Percentiles rank a stretch among this genome's conserved stretches.
phyloP scores from a whole-genome alignment of 2,797 vertebrate species.

The Acrossocheilus fasciatus region DNA sequence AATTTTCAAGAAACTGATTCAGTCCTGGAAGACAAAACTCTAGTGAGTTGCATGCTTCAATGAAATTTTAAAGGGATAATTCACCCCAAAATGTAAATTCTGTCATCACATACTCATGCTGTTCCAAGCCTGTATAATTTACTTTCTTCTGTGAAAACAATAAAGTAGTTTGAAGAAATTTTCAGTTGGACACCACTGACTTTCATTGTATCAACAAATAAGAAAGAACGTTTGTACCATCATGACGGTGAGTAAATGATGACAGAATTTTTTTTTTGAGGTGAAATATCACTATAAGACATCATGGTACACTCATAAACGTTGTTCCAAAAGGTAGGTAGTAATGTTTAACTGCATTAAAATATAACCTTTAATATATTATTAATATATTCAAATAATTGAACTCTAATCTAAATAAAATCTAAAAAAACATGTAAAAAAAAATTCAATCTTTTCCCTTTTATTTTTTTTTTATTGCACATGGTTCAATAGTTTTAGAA shows the following conservation, averaged over 20 bases:
- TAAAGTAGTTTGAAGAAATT: neutral
- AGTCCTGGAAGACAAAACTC: neutral
- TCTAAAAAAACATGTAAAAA: too few species aligned
- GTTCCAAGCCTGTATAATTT: neutral
- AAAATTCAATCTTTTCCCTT: neutral
- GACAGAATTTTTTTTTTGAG: constrained; percentile 1
- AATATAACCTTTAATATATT: neutral
- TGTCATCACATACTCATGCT: too few species aligned
- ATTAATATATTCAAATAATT: neutral
- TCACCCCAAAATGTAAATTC: neutral
- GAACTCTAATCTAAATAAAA: neutral
- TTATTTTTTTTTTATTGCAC: neutral
- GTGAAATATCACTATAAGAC: neutral
- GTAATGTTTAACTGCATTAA: neutral
- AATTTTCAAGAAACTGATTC: neutral
- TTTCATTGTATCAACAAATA: neutral
- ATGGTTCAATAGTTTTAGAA: neutral
- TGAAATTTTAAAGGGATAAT: neutral
- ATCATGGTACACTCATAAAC: neutral
- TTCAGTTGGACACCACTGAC: neutral
- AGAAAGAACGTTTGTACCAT: neutral
- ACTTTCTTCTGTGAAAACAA: neutral
- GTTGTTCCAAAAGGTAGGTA: neutral
- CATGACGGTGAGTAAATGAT: neutral
- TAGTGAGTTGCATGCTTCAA: neutral